Base-by-base conservation (phyloP, 2,888 invertebrate species). In the Leucoptera coffeella region DNA sequence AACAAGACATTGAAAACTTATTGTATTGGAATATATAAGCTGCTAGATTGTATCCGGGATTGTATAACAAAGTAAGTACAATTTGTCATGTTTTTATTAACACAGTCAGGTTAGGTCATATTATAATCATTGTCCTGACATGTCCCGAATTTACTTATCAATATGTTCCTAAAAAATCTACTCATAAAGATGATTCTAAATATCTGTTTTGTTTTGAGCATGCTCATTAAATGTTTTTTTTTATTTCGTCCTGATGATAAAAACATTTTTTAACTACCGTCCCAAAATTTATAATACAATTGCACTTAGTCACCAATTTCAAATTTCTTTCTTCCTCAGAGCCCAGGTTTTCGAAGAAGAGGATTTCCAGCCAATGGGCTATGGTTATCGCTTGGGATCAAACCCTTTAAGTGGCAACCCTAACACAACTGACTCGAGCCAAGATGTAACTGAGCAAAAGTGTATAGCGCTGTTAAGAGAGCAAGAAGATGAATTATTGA, bases 321-420 rank as follows among this genome's bases (percentile, higher is more conserved):
- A 17, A 14, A 7, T 21, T 4, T n/a, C n/a, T 17, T 12, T 15
- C 7, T 22, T 28, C 46, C 51, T 19, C 37, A 83, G 83, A 42
- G 90, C 88, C 13, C 77, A 83, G 50, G 91, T 92, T 9, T 91
- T 85, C 56, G 91, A 92, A 61, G 91, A 96, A 59, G 97, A 97
- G 67, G 96, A 97, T 50, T 96, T 96, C 50, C 93, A 96, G 54
- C 83, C 91, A 13, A 84, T 91, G 59, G 83, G 85, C 23, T 95
- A 94, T 47, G 91, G 92, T 22, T 92, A 93, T 53, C 78, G 84
- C 46, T 69, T 91, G 38, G 84, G 82, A 23, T 64, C 65, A 22
- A 67, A 61, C 39, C 64, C 69, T 1, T 67, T 60, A 34, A 41
- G 46, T 1, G 62, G 61, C 1, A 58, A 53, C 35, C n/a, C n/a